These are phyloP conservation scores for Scarus forsteni DNA, from an alignment of 2,797 vertebrate genomes.

Conservation along the genomic window DNA sequence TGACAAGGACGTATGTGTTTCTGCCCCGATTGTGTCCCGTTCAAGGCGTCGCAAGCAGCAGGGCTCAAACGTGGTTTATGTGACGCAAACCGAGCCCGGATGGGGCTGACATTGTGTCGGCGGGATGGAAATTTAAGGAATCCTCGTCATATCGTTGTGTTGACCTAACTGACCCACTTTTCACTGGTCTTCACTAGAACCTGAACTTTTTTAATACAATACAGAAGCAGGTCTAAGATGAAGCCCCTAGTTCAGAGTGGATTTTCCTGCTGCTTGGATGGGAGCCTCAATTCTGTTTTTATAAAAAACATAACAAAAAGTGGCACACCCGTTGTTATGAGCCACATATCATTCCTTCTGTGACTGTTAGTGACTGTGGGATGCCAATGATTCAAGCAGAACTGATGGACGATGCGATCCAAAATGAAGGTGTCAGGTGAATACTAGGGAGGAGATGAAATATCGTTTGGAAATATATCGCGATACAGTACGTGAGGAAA, in stretches of 20 bases:
- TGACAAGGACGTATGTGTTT: too few species aligned
- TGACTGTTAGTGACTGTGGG: background rate
- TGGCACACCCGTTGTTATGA: background rate
- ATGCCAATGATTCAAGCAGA: background rate
- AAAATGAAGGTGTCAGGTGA: conserved; percentile 13
- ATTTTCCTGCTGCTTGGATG: background rate
- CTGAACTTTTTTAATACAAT: background rate
- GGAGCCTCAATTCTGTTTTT: background rate
- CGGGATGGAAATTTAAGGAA: too few species aligned
- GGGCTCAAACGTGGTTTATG: too few species aligned
- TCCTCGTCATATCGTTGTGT: too few species aligned
- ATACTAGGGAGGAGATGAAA: too few species aligned
- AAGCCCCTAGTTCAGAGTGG: background rate
- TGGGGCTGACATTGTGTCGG: too few species aligned
- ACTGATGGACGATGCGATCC: conserved; percentile 5
- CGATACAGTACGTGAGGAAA: too few species aligned
- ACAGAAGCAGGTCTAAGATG: background rate
- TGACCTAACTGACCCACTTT: too few species aligned
- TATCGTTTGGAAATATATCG: too few species aligned
- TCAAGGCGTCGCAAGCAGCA: too few species aligned
- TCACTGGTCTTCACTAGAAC: background rate
- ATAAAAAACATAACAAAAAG: conserved; percentile 3
- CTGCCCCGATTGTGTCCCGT: too few species aligned
- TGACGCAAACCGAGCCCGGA: too few species aligned
- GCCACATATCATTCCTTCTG: background rate